Percentiles rank a stretch among this genome's conserved stretches.
These are phyloP conservation scores for Lophotriccus pileatus DNA, from an alignment of 2,797 vertebrate genomes.

Conservation along the genomic window DNA sequence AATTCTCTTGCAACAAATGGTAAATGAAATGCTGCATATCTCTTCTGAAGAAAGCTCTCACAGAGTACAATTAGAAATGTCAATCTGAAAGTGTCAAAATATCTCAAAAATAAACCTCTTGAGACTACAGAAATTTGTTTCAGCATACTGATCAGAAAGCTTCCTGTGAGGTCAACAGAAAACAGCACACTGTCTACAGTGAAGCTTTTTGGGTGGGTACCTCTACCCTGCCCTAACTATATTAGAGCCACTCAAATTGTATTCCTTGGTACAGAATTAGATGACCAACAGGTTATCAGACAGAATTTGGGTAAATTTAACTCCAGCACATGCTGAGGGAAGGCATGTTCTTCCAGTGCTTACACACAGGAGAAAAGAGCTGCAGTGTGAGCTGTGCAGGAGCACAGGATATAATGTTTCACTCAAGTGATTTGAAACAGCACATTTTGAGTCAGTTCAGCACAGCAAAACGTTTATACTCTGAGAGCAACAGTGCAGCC, in stretches of 20 bases:
- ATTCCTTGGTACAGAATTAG: background rate
- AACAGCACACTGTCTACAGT: background rate
- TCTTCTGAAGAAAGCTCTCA: background rate
- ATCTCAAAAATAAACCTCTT: background rate
- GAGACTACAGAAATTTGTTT: background rate
- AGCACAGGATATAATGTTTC: background rate
- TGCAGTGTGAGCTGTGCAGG: background rate
- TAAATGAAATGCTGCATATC: background rate
- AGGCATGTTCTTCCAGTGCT: background rate
- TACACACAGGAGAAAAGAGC: background rate
- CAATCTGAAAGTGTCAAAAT: constrained; percentile 28
- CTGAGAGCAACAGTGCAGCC: background rate
- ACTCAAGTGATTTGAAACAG: background rate
- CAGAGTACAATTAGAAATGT: background rate
- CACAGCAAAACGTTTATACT: background rate
- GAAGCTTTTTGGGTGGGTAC: background rate
- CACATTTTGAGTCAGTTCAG: background rate
- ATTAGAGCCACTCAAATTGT: background rate
- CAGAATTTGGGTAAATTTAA: background rate
- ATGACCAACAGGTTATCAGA: background rate
- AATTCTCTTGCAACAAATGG: background rate
- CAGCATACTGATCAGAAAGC: background rate
- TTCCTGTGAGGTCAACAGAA: background rate
- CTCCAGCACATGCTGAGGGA: background rate
- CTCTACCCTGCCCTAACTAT: background rate